phyloP scores from a whole-genome alignment of 1,140 invertebrate species.

The Drosophila jambulina region DNA sequence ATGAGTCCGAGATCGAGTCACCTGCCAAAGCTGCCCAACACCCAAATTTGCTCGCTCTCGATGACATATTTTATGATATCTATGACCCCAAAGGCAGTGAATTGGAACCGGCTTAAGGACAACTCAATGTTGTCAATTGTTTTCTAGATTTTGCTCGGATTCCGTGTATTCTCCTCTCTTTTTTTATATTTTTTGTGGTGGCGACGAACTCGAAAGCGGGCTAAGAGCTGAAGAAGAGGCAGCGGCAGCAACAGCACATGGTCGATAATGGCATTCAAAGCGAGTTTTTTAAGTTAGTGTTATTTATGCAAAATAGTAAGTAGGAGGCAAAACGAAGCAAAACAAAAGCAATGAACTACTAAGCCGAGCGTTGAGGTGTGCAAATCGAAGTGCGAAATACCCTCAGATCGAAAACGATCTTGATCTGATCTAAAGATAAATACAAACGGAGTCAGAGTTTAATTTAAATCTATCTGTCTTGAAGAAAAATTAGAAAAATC shows the following conservation, averaged over 20 bases:
- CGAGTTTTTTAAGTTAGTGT: conserved; percentile 79
- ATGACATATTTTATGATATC: conserved; percentile 69
- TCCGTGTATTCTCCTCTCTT: conserved; percentile 27
- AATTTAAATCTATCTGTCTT: too few species aligned
- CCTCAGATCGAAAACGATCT: neutral
- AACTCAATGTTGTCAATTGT: conserved; percentile 60
- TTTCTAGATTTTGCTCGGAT: conserved; percentile 42
- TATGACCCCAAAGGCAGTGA: conserved; percentile 58
- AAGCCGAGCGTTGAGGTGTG: conserved; percentile 1
- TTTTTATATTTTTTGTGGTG: conserved; percentile 21
- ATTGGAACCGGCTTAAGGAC: conserved; percentile 75
- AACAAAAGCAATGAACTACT: conserved; percentile 33
- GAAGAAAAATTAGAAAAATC: too few species aligned
- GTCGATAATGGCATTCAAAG: conserved; percentile 69
- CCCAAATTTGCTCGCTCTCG: conserved; percentile 17
- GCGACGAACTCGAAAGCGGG: conserved; percentile 64
- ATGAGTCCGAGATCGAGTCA: conserved; percentile 29
- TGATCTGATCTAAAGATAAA: neutral
- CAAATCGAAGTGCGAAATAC: conserved; percentile 13
- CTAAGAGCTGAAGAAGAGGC: conserved; percentile 39
- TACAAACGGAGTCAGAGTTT: neutral
- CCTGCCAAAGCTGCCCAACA: conserved; percentile 6
- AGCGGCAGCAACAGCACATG: conserved; percentile 18
- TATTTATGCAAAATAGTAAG: conserved; percentile 70
- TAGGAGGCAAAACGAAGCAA: conserved; percentile 20